Evolutionary conservation across 2,797 vertebrate species (phyloP), one percentile per base, ranked within the genome.

Genomic region (Rousettus madagascariensis): DNA sequence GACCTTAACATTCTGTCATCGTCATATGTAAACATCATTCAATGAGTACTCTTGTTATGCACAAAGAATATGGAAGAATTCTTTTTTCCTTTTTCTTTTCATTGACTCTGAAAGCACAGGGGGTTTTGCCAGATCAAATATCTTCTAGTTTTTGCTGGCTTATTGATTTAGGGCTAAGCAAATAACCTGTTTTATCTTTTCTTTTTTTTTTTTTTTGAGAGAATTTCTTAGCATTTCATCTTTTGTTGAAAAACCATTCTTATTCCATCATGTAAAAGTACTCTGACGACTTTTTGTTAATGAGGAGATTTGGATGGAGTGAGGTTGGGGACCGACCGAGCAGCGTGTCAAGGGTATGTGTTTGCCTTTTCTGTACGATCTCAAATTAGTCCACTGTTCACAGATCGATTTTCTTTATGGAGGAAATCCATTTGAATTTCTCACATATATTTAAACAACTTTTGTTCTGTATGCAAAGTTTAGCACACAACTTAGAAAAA

Each of bases 401-500:
- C 59, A 86, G 86, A 41, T 74, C 51, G 74, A 15, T 93, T 83
- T 94, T 84, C 74, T 78, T 78, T 55, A 63, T 53, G 75, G 78
- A 92, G 69, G 41, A 92, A 95, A 89, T 59, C n/a, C 12, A 82
- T 83, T 86, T 96, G 94, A 94, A 77, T 93, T 84, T 69, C 33
- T 36, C 83, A 80, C 59, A 28, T 65, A 78, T 61, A 69, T 59
- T 95, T 90, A 93, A 95, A 87, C 28, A 94, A 49, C 71, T 87
- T 96, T 92, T 97, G 88, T 96, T 95, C 71, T 16, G 4, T 87
- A 96, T 97, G 92, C 88, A 97, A 97, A 97, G 43, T 68, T 38
- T 78, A 72, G 63, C 36, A 28, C 59, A 30, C 53, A 85, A 75
- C 24, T 61, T 83, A 90, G 91, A 93, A 94, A 86, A 95, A 95